Base-by-base conservation (phyloP, 2,113 vertebrate species). In the Panurus biarmicus region DNA sequence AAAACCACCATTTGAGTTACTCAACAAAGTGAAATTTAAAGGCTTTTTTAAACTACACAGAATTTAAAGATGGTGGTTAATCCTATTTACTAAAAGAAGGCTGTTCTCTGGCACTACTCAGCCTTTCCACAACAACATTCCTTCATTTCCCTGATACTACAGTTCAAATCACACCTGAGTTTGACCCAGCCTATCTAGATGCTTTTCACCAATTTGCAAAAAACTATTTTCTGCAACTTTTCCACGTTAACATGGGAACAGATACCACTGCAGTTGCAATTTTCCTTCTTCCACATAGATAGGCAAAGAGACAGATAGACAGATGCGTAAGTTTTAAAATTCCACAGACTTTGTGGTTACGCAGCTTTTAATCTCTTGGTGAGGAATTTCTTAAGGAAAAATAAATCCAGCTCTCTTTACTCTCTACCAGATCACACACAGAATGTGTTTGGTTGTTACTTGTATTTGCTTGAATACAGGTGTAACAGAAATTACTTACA, bases 11-110 rank as follows among this genome's bases (percentile, higher is more conserved):
- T 61, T 80, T 69, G 31, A 97, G 71, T 47, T 86, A 89, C 28
- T 89, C 95, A 73, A 76, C 38, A 91, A 54, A 93, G 36, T n/a
- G n/a, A 65, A 91, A 75, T 92, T 70, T 53, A 64, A 90, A 22
- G 11, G n/a, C 35, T 95, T 93, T 91, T 60, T 38, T 35, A 56
- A 86, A 56, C 50, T 57, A 82, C 42, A 74, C 14, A 66, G 36
- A 94, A 89, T 75, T 75, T 85, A 86, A 95, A 95, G 66, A 73
- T 36, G 67, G 23, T 45, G 94, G 93, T 95, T 89, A 82, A 96
- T 90, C 65, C 72, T 64, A n/a, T 51, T 72, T 72, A 64, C 21
- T 82, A 51, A 60, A 94, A 82, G 31, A 76, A 75, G 25, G 13
- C 10, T 82, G 20, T 36, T 61, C 33, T 78, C 29, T 25, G 31